Base-by-base conservation (phyloP, 2,888 invertebrate genomes). In the Drosophila mulleri region DNA sequence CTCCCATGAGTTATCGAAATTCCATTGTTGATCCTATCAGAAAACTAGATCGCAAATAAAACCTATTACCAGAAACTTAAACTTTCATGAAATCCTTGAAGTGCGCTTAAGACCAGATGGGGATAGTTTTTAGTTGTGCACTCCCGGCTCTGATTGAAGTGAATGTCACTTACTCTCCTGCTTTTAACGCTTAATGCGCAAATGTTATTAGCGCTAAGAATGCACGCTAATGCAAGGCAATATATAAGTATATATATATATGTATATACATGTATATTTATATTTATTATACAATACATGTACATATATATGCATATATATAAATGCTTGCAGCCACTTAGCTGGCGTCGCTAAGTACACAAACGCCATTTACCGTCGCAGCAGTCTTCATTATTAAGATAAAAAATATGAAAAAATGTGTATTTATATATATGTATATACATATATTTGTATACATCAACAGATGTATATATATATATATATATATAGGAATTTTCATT, bases 201-300 rank as follows among this genome's bases (percentile, higher is more conserved):
- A 50, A 50, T 50, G 32, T 50, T 50, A 50, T 50, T 35, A 50
- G 18, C 50, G 18, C 32, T 20, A 20, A 35, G 50, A 50, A 32
- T 50, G 50, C 32, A 20, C 32, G 3, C 50, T 50, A 32, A 50
- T 50, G 50, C 50, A 50, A 3, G 18, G 7, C 12, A 3, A 32
- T 32, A 20, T 32, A 18, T 32, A 20, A 14, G 0, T 32, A 50
- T 32, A 12, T 32, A 50, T 18, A 48, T 32, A 50, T 29, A 48
- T 47, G 29, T 47, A 47, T 47, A 8, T 26, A 29, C 6, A 50
- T 32, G n/a, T 32, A 18, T 18, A 48, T 18, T 18, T 48, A 29
- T 29, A 26, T 11, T 1, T 29, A 4, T 2, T 48, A 48, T 48
- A 29, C 12, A n/a, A 26, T n/a, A 23, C 2, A 29, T 29, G 1